Evolutionary conservation across 2,797 vertebrate species (phyloP).

Genomic region (Arnoldichthys spilopterus): DNA sequence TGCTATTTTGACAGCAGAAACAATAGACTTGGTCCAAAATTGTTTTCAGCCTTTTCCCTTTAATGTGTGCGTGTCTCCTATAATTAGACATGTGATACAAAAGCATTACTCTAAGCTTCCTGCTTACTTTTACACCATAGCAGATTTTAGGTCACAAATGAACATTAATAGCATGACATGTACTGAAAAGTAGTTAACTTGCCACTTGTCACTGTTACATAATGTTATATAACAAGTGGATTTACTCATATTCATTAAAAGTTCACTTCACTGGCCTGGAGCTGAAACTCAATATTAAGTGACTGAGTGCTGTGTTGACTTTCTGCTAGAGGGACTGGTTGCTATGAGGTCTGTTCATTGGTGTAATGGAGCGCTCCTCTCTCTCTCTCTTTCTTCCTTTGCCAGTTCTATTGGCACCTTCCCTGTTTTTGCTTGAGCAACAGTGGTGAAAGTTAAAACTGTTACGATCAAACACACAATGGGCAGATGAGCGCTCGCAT

Average conservation of each 20-base stretch:
- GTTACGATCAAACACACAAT: slow-evolving; percentile 43
- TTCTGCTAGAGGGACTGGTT: slow-evolving; percentile 19
- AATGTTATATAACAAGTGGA: slow-evolving; percentile 8
- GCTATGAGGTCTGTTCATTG: background rate
- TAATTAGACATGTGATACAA: background rate
- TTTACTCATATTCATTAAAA: slow-evolving; percentile 6
- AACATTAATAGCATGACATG: background rate
- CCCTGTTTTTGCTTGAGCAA: slow-evolving; percentile 15
- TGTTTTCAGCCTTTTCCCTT: no score
- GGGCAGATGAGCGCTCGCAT: slow-evolving; percentile 30
- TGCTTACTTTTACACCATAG: no score
- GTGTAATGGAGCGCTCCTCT: background rate
- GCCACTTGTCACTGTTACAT: background rate
- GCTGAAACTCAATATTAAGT: slow-evolving; percentile 11
- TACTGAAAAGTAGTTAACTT: background rate
- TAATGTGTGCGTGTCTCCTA: no score
- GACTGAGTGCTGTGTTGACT: background rate
- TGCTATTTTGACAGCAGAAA: no score
- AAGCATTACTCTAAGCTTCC: no score
- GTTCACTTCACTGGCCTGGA: background rate
- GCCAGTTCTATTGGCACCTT: slow-evolving; percentile 2
- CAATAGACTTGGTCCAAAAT: no score
- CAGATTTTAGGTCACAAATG: background rate
- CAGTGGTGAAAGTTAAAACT: slow-evolving; percentile 11
- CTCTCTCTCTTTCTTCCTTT: background rate